A percentile compares a stretch with the other conserved stretches of the same genome.
Conservation (phyloP, 2,113 vertebrate genomes). For the Pterocles gutturalis region DNA sequence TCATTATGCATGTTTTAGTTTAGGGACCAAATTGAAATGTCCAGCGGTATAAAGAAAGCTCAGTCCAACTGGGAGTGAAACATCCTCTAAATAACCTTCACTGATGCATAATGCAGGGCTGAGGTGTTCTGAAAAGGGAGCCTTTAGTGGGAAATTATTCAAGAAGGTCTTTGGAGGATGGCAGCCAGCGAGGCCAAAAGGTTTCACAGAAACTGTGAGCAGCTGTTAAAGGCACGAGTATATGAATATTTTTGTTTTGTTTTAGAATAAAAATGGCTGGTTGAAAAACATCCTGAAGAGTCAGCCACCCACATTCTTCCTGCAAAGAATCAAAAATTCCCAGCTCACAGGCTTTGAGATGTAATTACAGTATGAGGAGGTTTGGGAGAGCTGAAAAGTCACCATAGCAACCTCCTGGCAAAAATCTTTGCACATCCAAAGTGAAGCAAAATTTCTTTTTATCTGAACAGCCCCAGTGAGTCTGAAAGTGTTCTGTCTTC, state of each 20-base stretch:
- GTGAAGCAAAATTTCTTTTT: conserved; percentile 38
- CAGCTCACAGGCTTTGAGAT: conserved; percentile 65
- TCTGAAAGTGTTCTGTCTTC: conserved; percentile 11
- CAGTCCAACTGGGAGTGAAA: conserved; percentile 52
- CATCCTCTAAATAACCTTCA: conserved; percentile 59
- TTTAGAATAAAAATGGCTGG: conserved; percentile 42
- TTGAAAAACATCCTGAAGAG: conserved; percentile 66
- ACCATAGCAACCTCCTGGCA: conserved; percentile 73
- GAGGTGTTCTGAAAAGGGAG: conserved; percentile 56
- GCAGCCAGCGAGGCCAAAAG: conserved; percentile 45
- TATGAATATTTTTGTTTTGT: conserved; percentile 50
- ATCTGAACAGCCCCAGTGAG: conserved; percentile 8
- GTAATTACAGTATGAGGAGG: conserved; percentile 59
- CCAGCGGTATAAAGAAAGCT: conserved; percentile 48
- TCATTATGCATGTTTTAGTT: conserved; percentile 7
- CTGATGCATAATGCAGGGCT: conserved; percentile 59
- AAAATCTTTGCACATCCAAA: conserved; percentile 51
- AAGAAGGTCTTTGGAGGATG: conserved; percentile 31
- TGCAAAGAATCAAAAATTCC: conserved; percentile 68
- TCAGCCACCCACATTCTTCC: conserved; percentile 73
- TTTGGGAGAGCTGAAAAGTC: conserved; percentile 75
- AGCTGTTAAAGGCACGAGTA: conserved; percentile 58
- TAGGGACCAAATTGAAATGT: conserved; percentile 37
- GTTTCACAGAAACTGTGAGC: conserved; percentile 57
- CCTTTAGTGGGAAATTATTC: conserved; percentile 62